Evolutionary conservation across 2,113 vertebrate genomes (phyloP).

Genomic region (Anas platyrhynchos): DNA sequence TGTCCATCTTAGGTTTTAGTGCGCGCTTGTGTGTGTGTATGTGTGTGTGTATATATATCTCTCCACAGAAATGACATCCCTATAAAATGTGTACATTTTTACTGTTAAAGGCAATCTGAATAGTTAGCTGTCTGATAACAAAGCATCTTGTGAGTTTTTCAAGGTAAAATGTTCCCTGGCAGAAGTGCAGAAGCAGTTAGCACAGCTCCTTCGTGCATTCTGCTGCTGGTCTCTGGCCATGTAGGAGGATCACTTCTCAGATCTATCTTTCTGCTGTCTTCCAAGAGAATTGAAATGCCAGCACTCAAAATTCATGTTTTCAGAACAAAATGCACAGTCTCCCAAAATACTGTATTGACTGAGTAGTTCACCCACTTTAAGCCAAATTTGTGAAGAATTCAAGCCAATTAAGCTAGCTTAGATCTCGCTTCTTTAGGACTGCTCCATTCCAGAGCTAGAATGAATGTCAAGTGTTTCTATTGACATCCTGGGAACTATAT

Average conservation of each 20-base stretch:
- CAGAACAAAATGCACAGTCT: slow-evolving; percentile 22
- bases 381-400: slow-evolving; percentile 3
- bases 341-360: slow-evolving; percentile 37
- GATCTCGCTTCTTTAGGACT: neutral
- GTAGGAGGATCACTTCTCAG: slow-evolving; percentile 16
- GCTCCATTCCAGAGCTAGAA: neutral
- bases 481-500: neutral
- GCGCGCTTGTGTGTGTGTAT: neutral
- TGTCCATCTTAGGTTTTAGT: neutral
- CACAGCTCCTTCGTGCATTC: neutral
- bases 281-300: slow-evolving; percentile 26
- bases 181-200: neutral
- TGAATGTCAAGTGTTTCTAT: slow-evolving; percentile 1
- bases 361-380: slow-evolving; percentile 33
- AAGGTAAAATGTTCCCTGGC: neutral
- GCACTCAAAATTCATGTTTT: neutral
- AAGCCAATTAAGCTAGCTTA: slow-evolving; percentile 22
- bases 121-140: neutral
- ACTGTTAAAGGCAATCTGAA: neutral
- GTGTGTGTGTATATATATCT: no score
- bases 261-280: slow-evolving; percentile 19
- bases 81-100: neutral
- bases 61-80: neutral
- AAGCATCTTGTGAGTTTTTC: neutral
- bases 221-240: neutral